Evolutionary conservation across 2,797 vertebrate genomes (phyloP).

Genomic region (Ispidina lecontei): DNA sequence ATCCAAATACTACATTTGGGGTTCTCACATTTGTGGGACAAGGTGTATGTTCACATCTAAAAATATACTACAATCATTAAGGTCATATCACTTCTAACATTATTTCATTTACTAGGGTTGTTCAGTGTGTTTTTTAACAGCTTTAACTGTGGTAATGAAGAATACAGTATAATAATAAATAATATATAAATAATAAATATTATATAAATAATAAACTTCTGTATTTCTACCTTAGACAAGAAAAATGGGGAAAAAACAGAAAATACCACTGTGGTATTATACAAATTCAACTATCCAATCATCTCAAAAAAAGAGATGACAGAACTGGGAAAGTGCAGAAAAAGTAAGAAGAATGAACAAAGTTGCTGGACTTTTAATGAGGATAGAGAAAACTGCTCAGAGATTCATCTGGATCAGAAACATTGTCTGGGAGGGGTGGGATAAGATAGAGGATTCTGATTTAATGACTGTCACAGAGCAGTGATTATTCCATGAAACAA

Average conservation of each 20-base stretch:
- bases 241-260: neutral
- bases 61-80: neutral
- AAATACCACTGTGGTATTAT: neutral
- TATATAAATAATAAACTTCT: neutral
- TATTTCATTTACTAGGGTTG: neutral
- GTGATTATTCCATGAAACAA: neutral
- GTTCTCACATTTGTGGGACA: neutral
- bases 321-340: neutral
- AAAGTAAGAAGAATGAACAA: neutral
- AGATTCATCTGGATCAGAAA: neutral
- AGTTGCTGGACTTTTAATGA: neutral
- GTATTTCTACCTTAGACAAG: neutral
- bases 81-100: neutral
- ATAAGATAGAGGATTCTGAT: neutral
- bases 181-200: too few relatives aligned
- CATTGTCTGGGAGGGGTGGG: accelerated
- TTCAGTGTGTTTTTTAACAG: neutral
- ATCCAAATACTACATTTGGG: neutral
- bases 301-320: neutral
- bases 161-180: neutral
- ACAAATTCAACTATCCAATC: accelerated
- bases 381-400: neutral
- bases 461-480: neutral
- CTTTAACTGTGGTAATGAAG: neutral
- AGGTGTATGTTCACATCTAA: neutral